Evolutionary conservation across 2,113 vertebrate genomes (phyloP).

Genomic region (Otocyon megalotis): DNA sequence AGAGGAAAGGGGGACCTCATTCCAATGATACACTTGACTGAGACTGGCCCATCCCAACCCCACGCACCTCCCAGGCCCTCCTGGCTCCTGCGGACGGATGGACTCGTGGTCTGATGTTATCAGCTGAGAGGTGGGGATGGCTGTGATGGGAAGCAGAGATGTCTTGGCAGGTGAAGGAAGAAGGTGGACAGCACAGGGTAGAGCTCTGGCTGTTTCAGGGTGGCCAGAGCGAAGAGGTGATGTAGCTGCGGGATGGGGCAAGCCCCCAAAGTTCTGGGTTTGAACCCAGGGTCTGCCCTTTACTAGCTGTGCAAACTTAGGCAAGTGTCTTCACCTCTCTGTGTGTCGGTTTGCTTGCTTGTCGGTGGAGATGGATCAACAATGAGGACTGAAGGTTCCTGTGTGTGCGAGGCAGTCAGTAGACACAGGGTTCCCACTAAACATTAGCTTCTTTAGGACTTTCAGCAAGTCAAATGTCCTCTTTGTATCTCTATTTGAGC

Average conservation of each 20-base stretch:
- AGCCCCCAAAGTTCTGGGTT: not conserved
- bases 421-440: accelerated
- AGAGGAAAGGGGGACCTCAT: too few relatives aligned
- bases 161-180: not conserved
- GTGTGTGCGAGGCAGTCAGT: not conserved
- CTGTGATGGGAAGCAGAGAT: not conserved
- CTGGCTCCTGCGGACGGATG: not conserved
- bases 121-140: not conserved
- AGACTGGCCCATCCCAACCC: not conserved
- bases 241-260: not conserved
- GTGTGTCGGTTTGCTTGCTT: not conserved
- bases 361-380: not conserved
- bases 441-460: not conserved
- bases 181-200: not conserved
- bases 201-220: not conserved
- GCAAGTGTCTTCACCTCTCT: not conserved
- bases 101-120: not conserved
- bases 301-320: not conserved
- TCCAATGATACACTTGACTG: not conserved
- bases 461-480: not conserved
- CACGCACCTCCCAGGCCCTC: not conserved
- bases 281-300: not conserved
- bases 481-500: not conserved
- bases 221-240: not conserved
- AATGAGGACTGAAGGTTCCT: not conserved